Evolutionary conservation across 2,113 vertebrate genomes (phyloP).

Genomic region (Hippoglossus stenolepis): DNA sequence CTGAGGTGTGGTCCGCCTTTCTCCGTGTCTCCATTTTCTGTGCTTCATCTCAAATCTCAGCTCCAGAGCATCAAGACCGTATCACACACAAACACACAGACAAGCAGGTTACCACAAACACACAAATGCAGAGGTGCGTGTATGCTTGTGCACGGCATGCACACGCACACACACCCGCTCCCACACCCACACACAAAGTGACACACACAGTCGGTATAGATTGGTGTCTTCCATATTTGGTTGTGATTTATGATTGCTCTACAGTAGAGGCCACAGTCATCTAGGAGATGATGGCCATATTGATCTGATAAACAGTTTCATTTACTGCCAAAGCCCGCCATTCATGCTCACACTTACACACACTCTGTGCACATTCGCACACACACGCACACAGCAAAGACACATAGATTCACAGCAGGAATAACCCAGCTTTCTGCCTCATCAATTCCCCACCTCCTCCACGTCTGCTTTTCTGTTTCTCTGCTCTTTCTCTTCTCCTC

Average conservation of each 20-base stretch:
- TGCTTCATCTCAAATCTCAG: slow-evolving; percentile 43
- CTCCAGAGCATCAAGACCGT: slow-evolving; percentile 2
- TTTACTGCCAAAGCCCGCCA: slow-evolving; percentile 78
- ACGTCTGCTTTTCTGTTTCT: slow-evolving; percentile 75
- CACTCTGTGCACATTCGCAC: slow-evolving; percentile 11
- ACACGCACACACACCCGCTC: not conserved
- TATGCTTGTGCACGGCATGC: not conserved
- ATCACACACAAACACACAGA: slow-evolving; percentile 19
- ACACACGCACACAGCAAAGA: slow-evolving; percentile 41
- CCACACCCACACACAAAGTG: slow-evolving; percentile 1
- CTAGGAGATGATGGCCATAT: slow-evolving; percentile 82
- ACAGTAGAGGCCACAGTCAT: slow-evolving; percentile 80
- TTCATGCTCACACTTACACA: slow-evolving; percentile 54
- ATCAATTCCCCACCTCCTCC: slow-evolving; percentile 80
- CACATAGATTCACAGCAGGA: slow-evolving; percentile 75
- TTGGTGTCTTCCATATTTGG: slow-evolving; percentile 73
- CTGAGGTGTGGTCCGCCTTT: slow-evolving; percentile 55
- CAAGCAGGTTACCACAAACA: slow-evolving; percentile 1
- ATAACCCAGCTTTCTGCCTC: slow-evolving; percentile 80
- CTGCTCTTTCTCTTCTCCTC: slow-evolving; percentile 70
- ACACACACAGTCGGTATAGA: slow-evolving; percentile 58
- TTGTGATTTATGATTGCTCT: slow-evolving; percentile 80
- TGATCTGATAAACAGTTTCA: slow-evolving; percentile 83
- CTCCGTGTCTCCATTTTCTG: slow-evolving; percentile 44
- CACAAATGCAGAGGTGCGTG: not conserved